Conservation (phyloP, 2,888 invertebrate species). For the Cynaeus angustus region DNA sequence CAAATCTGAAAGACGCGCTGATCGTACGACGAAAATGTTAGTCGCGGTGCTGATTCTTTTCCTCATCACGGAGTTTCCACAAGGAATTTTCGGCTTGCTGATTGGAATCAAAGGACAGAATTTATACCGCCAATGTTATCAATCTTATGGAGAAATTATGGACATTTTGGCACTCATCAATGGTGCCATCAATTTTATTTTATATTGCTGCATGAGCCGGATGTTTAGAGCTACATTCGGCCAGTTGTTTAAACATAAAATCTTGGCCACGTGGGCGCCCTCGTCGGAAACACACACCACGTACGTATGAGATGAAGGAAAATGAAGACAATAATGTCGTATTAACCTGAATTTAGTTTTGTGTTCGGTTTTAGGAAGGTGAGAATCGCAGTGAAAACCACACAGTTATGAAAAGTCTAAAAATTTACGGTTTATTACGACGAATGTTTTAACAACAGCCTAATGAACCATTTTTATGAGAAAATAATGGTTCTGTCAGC, state of each 20-base stretch:
- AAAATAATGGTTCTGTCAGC: too few relatives aligned
- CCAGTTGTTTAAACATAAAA: conserved; percentile 80
- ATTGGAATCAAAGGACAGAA: conserved; percentile 79
- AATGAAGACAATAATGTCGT: conserved; percentile 25
- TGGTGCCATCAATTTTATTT: conserved; percentile 93
- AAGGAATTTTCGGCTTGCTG: conserved; percentile 76
- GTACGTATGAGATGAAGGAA: conserved; percentile 72
- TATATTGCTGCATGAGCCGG: conserved; percentile 95
- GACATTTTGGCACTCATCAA: conserved; percentile 93
- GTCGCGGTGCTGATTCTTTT: conserved; percentile 90
- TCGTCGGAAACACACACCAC: conserved; percentile 79
- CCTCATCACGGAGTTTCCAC: conserved; percentile 90
- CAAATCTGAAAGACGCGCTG: conserved; percentile 83
- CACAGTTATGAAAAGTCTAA: conserved; percentile 46
- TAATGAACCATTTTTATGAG: too few relatives aligned
- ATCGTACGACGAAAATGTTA: conserved; percentile 92
- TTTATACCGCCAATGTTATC: conserved; percentile 88
- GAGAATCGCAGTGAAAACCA: conserved; percentile 52
- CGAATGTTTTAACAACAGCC: too few relatives aligned
- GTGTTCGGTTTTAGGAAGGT: conserved; percentile 53
- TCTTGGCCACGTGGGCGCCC: conserved; percentile 76
- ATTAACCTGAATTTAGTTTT: conserved; percentile 23
- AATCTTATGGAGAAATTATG: conserved; percentile 88
- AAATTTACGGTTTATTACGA: not conserved
- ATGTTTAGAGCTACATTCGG: conserved; percentile 91